Percentiles rank a stretch among this genome's conserved stretches.
phyloP scores from a whole-genome alignment of 2,888 invertebrate species.

The Cephus runcator region DNA sequence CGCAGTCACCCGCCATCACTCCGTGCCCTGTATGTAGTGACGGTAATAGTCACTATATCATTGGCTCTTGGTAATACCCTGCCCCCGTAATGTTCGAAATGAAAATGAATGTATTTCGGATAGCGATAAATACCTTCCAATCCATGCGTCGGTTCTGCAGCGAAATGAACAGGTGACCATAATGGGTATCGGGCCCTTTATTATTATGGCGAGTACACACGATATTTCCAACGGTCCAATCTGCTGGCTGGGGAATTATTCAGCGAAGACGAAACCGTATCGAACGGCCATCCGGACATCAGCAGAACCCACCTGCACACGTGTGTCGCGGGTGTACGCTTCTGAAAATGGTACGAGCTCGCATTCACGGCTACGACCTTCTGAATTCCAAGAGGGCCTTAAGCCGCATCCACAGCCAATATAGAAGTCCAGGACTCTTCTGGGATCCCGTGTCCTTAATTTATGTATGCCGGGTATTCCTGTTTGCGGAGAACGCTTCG shows the following conservation, averaged over 20 bases:
- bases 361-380: neutral
- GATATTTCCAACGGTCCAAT: neutral
- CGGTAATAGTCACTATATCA: slow-evolving; percentile 67
- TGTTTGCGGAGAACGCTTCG: slow-evolving; percentile 45
- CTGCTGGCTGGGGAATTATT: neutral
- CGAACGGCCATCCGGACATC: neutral
- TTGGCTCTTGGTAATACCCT: slow-evolving; percentile 65
- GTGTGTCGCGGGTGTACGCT: neutral
- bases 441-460: slow-evolving; percentile 54
- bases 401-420: neutral
- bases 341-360: neutral
- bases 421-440: neutral
- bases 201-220: slow-evolving; percentile 38
- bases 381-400: neutral
- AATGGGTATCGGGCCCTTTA: slow-evolving; percentile 48
- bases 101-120: slow-evolving; percentile 66
- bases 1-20: slow-evolving; percentile 66
- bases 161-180: slow-evolving; percentile 57
- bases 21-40: slow-evolving; percentile 63
- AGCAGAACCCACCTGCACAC: neutral
- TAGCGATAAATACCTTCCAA: slow-evolving; percentile 64
- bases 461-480: slow-evolving; percentile 58
- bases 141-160: slow-evolving; percentile 38
- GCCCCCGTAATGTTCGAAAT: slow-evolving; percentile 62
- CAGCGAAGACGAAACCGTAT: neutral